Base-by-base conservation (phyloP, 2,888 invertebrate species). In the Sinotaia quadrata region DNA sequence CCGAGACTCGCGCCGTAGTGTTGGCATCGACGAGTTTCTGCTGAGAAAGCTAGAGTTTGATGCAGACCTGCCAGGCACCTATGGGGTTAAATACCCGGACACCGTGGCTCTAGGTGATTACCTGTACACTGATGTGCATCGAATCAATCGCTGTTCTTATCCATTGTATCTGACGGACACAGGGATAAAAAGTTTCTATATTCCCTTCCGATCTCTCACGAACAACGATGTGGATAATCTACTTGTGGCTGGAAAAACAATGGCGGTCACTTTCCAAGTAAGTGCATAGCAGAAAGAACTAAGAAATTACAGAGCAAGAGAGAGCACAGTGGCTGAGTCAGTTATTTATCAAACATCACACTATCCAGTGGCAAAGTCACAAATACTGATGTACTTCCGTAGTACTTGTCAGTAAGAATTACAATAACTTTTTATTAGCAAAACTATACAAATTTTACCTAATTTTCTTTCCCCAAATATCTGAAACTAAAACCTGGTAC, bases 181-280 rank as follows among this genome's bases (percentile, higher is more conserved):
- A 12, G 12, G 49, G 34, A 71, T 71, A n/a, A 18, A 66, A 18
- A 68, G 69, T n/a, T 75, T 63, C 41, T 66, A 73, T 33, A 74
- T 73, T 31, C 73, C 75, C 18, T 75, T 71, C 36, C 68, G 73
- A 21, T 68, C 75, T 0, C 67, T 75, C 18, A 71, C 75, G 29
- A 75, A 73, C 57, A 47, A 34, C 15, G 69, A 69, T 27, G 68
- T 68, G 29, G 67, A 70, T 29, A 75, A 75, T 52, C 65, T 75
- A 8, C 60, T 75, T 36, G 75, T 75, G 29, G 73, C 73, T 37
- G 75, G 75, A 1, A 73, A 71, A 21, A 69, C 71, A 0, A 71
- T 75, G 75, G 71, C 75, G 12, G 70, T 70, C 37, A 69, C 73
- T 4, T 71, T 69, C 63, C 7, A 29, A n/a, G 51, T 49, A 8